Evolutionary conservation across 2,113 vertebrate genomes (phyloP).

Genomic region (Entelurus aequoreus): DNA sequence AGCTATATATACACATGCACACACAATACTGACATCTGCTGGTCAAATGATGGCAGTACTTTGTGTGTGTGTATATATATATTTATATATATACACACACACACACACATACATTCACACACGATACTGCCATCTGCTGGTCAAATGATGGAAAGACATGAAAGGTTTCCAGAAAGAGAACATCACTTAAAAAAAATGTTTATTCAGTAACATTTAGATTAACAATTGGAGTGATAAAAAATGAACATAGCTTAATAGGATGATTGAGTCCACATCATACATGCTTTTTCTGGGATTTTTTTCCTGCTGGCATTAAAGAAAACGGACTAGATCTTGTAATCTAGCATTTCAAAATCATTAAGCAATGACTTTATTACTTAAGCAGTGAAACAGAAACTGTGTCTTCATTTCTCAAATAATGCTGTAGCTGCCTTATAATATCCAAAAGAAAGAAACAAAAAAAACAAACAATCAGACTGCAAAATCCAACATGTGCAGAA

Average conservation of each 20-base stretch:
- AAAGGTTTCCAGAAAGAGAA: not conserved
- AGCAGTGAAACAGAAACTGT: conserved; percentile 51
- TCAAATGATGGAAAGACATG: not conserved
- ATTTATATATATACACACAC: no score
- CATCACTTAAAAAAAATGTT: conserved; percentile 53
- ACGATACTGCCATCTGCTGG: conserved; percentile 27
- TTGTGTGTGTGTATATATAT: no score
- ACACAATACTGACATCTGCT: no score
- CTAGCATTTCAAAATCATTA: conserved; percentile 63
- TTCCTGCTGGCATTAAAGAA: not conserved
- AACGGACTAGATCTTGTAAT: conserved; percentile 2
- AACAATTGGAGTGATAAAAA: conserved; percentile 59
- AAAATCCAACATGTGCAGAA: conserved; percentile 56
- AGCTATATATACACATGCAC: no score
- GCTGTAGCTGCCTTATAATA: conserved; percentile 77
- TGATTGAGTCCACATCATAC: conserved; percentile 57
- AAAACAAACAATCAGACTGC: conserved; percentile 48
- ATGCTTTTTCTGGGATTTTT: conserved; percentile 45
- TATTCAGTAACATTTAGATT: conserved; percentile 74
- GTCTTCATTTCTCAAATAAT: conserved; percentile 55
- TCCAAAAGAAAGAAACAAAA: conserved; percentile 37
- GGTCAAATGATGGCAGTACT: no score
- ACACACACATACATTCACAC: no score
- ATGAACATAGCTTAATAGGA: conserved; percentile 69
- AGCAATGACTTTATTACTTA: conserved; percentile 42